phyloP scores from a whole-genome alignment of 1,140 invertebrate genomes.

The Aphidius ervi region DNA sequence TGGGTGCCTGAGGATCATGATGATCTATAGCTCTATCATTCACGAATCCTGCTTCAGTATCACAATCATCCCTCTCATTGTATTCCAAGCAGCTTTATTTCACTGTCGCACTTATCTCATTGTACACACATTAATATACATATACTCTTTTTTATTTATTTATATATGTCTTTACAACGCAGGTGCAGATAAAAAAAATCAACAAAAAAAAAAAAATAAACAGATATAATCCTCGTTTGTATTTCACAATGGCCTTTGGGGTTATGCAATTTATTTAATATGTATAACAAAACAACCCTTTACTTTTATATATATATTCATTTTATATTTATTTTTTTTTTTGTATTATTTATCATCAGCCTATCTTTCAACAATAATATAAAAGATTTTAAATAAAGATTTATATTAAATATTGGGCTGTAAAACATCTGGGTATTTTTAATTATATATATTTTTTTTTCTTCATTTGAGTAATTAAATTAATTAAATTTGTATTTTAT shows the following conservation, averaged over 20 bases:
- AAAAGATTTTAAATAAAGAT: no score
- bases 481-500: no score
- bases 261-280: conserved; percentile 25
- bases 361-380: no score
- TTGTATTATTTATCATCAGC: no score
- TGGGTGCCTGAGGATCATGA: conserved; percentile 24
- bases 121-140: not conserved
- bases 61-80: conserved; percentile 44
- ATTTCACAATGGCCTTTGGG: conserved; percentile 14
- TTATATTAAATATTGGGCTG: no score
- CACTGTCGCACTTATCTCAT: conserved; percentile 24
- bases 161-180: conserved; percentile 11
- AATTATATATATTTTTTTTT: no score
- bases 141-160: conserved; percentile 3
- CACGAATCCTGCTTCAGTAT: conserved; percentile 36
- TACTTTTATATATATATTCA: conserved; percentile 1
- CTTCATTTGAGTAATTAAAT: no score
- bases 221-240: conserved; percentile 16
- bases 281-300: no score
- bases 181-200: conserved; percentile 20
- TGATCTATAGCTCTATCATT: conserved; percentile 48
- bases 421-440: no score
- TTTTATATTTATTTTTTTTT: not conserved
- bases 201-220: not conserved
- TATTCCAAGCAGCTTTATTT: conserved; percentile 36